Evolutionary conservation across 2,113 vertebrate genomes (phyloP), one percentile per base, ranked within the genome.

Genomic region (Sus scrofa): DNA sequence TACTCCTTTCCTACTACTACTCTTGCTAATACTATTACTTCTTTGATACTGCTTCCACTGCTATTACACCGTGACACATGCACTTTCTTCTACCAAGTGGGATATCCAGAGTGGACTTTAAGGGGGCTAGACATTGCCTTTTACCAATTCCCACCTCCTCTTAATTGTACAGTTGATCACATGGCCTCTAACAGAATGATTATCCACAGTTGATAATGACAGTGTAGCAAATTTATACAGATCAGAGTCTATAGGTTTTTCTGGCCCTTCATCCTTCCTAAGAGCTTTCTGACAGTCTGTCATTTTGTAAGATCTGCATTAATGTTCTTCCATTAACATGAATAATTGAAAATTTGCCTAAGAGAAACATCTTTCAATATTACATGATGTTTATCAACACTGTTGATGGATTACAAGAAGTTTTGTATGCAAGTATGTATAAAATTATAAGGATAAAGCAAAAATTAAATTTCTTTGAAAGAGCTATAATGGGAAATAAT

Each of bases 291-390:
- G 88, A 96, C 2, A 92, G 56, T 78, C 26, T 93, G 44, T 65
- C 73, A 91, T 91, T 52, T 96, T 91, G 54, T 89, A 89, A 94
- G 73, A 93, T 74, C 44, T 84, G 54, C 89, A 90, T 97, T 96
- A 92, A 91, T 56, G 32, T 65, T 96, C 65, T 78, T 88, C 83
- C 74, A 89, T 94, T 97, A 96, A 75, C 63, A 91, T 95, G 78
- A 96, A 95, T 96, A 96, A 97, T 79, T 96, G 54, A 97, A 94
- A 96, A 27, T 73, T 71, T 50, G 54, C 81, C 56, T 58, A 79
- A 75, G 13, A 94, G 82, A 96, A 93, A 89, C 63, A 91, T 75
- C 56, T 93, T 95, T 93, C 68, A 96, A 79, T 96, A 96, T 96
- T 96, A 92, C 56, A 94, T 94, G 67, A 81, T 73, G 70, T 84